Evolutionary conservation across 2,113 vertebrate genomes (phyloP).

Genomic region (Centropus unirufus): DNA sequence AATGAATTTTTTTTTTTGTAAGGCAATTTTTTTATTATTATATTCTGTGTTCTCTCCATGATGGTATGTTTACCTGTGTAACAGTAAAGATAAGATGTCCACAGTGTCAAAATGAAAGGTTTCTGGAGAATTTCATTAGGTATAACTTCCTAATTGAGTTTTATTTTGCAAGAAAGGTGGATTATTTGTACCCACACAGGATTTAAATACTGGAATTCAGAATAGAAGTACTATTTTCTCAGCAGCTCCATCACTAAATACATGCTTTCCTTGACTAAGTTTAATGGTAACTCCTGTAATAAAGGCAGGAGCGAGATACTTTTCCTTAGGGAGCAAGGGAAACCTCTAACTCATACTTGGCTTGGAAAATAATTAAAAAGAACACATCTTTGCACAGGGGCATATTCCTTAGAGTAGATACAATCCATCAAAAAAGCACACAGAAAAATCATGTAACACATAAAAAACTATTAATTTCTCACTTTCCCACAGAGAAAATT

Average conservation of each 20-base stretch:
- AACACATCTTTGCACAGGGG: not conserved
- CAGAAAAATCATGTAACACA: not conserved
- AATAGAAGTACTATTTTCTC: not conserved
- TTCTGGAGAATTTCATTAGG: not conserved
- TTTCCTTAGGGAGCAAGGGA: not conserved
- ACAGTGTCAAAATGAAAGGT: not conserved
- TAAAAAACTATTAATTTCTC: not conserved
- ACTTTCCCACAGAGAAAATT: conserved; percentile 58
- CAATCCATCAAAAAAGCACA: not conserved
- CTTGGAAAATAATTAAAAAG: not conserved
- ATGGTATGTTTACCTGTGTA: not conserved
- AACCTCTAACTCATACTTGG: not conserved
- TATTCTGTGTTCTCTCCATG: not conserved
- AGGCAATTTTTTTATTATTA: not conserved
- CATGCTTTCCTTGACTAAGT: not conserved
- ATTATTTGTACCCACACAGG: not conserved
- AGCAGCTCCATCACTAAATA: not conserved
- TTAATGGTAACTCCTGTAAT: not conserved
- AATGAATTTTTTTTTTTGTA: not conserved
- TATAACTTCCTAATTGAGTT: not conserved
- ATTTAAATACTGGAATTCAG: not conserved
- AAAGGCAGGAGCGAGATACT: not conserved
- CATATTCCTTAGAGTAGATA: not conserved
- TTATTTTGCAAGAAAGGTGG: not conserved
- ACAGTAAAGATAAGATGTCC: not conserved